Evolutionary conservation across 1,140 invertebrate genomes (phyloP), one percentile per base, ranked within the genome.

Genomic region (Sycophaga agraensis): DNA sequence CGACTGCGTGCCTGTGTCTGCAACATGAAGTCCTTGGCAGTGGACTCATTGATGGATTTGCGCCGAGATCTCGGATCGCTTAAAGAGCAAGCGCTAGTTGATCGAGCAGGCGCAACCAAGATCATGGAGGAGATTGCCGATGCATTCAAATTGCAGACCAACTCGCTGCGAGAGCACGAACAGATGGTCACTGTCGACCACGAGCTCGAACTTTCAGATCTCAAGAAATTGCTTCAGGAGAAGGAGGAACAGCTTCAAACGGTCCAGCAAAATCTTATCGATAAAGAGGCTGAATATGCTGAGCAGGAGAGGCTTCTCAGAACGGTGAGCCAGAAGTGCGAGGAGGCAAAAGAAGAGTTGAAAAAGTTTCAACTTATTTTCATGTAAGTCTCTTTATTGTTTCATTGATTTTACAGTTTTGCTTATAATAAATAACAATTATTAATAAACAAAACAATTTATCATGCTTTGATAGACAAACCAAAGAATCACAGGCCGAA

Each of bases 181-280:
- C 84, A 87, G 50, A 81, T 84, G 59, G 63, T 88, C 8, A 84
- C 83, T 11, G 78, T 88, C 9, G 85, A 88, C 65, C 87, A 89
- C 67, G 86, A 90, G 69, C 69, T 86, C 35, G 86, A 90, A 70
- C 73, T 90, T 43, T 82, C 82, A 26, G 84, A 85, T 65, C 76
- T 87, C 63, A 85, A 85, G 68, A 82, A 85, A 48, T 56, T 82
- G 6, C 69, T 85, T 0, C 74, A 77, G 42, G 70, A 68, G 7
- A 84, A 84, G 67, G 83, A 86, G 31, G 83, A 88, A n/a, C 77
- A 85, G 59, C 83, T 88, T n/a, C 71, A 74, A 42, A 74, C 64
- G 4, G 48, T 84, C 39, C 75, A 80, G 16, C 57, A 65, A 0
- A 68, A 61, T 0, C 63, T 80, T 0, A 0, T 72, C 14, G 77